Evolutionary conservation across 1,140 invertebrate species (phyloP).

Genomic region (Drosophila elegans): DNA sequence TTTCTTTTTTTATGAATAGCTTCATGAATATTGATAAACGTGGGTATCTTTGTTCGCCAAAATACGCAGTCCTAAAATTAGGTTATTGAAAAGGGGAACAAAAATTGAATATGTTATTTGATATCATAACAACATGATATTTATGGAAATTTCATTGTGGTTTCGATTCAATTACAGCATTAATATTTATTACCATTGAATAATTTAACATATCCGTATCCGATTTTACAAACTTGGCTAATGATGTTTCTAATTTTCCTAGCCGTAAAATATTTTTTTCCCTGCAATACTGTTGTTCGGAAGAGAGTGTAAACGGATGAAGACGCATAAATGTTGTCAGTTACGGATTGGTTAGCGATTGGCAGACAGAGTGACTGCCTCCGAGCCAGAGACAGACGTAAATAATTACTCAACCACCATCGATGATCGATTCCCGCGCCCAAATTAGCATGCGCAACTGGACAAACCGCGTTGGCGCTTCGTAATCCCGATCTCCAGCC

Average conservation of each 20-base stretch:
- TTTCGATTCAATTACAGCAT: background rate
- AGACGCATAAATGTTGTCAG: constrained; percentile 46
- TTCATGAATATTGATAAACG: background rate
- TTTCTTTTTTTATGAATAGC: background rate
- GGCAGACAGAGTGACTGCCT: constrained; percentile 36
- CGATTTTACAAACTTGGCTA: constrained; percentile 4
- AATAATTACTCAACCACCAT: constrained; percentile 56
- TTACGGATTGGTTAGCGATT: constrained; percentile 6
- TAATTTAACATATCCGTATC: background rate
- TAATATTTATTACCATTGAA: constrained; percentile 24
- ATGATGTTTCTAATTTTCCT: constrained; percentile 2
- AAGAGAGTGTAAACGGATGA: constrained; percentile 20
- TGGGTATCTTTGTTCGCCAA: too few relatives aligned
- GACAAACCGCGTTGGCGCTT: constrained; percentile 34
- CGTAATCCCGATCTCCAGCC: constrained; percentile 12
- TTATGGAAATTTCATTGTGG: constrained; percentile 14
- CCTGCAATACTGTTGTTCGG: constrained; percentile 18
- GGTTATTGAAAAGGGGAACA: constrained; percentile 15
- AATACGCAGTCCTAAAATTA: background rate
- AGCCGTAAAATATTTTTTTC: constrained; percentile 19
- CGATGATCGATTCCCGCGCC: constrained; percentile 63
- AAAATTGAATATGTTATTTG: constrained; percentile 14
- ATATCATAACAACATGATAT: constrained; percentile 1
- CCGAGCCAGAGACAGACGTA: constrained; percentile 55
- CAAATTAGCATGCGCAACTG: constrained; percentile 77